These are phyloP conservation scores for Pseudocheirus occidentalis DNA, from an alignment of 2,797 vertebrate species.

Conservation along the genomic window DNA sequence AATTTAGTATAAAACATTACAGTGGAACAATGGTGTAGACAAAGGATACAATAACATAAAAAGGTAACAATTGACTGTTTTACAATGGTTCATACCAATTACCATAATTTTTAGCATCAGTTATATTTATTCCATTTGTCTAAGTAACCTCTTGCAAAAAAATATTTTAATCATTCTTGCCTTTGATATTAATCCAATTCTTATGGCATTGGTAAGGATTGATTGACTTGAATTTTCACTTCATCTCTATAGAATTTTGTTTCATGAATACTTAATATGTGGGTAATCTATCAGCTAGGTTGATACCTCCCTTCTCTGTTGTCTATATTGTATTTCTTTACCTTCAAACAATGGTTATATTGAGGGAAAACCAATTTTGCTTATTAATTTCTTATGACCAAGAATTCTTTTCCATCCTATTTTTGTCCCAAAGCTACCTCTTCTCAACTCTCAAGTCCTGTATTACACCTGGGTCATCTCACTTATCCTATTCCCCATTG, in stretches of 20 bases:
- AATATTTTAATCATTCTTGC: neutral
- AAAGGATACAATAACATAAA: neutral
- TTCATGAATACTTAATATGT: neutral
- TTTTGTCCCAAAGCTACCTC: neutral
- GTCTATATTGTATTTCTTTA: neutral
- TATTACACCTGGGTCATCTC: too few relatives aligned
- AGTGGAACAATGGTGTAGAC: neutral
- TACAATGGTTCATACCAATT: neutral
- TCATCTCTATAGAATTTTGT: neutral
- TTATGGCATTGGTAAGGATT: neutral
- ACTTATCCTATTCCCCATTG: too few relatives aligned
- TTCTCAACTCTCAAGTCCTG: neutral
- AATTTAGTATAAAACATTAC: neutral
- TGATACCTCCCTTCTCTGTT: neutral
- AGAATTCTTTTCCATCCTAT: neutral
- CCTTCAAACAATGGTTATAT: neutral
- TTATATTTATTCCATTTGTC: neutral
- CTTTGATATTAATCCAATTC: neutral
- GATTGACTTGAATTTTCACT: neutral
- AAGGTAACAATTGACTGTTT: neutral
- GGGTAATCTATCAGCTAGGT: neutral
- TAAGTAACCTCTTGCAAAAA: neutral
- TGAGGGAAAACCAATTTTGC: neutral
- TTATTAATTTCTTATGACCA: neutral
- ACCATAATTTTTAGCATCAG: neutral